Evolutionary conservation across 2,888 invertebrate species (phyloP), one percentile per base, ranked within the genome.

Genomic region (Trilocha varians): DNA sequence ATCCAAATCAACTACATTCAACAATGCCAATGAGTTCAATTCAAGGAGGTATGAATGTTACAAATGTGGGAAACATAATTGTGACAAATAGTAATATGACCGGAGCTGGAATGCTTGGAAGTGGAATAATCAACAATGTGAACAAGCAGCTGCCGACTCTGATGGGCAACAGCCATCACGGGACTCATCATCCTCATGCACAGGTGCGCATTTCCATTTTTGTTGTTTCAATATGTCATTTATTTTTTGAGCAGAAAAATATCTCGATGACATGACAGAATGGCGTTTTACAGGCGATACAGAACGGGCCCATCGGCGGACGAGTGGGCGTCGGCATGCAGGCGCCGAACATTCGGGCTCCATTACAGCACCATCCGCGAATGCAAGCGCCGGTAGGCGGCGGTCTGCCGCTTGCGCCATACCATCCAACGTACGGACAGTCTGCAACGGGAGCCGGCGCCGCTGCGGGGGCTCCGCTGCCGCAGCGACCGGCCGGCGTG

Each of bases 1-100:
- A 88, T 82, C 90, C 90, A 65, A 88, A 78, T 72, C 83, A 86
- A 63, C 63, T 85, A 55, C 86, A 85, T 62, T 74, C 85, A 45
- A 72, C 87, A 37, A 91, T 91, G 87, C 89, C 90, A 43, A 90
- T 92, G 89, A 91, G 89, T 74, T 89, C 91, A 46, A 91, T 91
- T 71, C 91, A 91, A 87, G 91, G 77, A 87, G 91, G 90, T 52
- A 91, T 91, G 88, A 91, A 90, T 59, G 91, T 90, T 46, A 70
- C 71, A 62, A 88, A 87, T 60, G 88, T 89, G 37, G 92, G 91
- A 62, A 84, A 78, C 51, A 92, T 94, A 91, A 93, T 94, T 57
- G 93, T 94, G 87, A 93, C 93, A 16, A 94, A 93, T 64, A 91
- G 90, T 64, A 90, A 87, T 62, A 89, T 90, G 87, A 88, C 88